Conservation (phyloP, 2,113 vertebrate species). For the Pagrus major region DNA sequence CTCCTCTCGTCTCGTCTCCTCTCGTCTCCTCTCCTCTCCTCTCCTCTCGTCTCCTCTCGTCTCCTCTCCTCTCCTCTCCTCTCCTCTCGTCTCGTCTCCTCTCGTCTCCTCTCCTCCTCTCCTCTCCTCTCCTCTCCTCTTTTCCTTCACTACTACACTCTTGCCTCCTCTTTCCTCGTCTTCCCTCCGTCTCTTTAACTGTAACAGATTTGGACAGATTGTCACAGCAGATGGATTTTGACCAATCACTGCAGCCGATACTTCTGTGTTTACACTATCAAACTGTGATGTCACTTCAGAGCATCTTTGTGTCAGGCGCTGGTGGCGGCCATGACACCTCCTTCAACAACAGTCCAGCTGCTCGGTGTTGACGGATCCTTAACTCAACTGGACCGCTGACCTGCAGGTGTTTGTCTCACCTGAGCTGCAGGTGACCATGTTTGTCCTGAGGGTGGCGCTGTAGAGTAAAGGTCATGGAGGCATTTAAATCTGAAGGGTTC, state of each 20-base stretch:
- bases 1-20: too few species aligned
- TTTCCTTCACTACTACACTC: too few species aligned
- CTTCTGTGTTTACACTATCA: conserved; percentile 4
- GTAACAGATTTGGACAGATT: not conserved
- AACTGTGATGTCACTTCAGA: conserved; percentile 1
- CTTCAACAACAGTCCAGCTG: not conserved
- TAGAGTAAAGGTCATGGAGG: not conserved
- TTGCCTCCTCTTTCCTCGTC: too few species aligned
- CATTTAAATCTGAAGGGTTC: too few species aligned
- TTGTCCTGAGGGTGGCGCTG: not conserved
- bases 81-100: too few species aligned
- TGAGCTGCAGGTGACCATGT: not conserved
- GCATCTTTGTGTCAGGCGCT: not conserved
- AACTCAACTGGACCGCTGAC: not conserved
- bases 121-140: not conserved
- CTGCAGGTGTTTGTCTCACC: not conserved
- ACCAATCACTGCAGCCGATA: not conserved
- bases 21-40: too few species aligned
- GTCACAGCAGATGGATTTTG: not conserved
- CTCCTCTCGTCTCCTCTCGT: too few species aligned
- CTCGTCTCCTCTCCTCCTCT: not conserved
- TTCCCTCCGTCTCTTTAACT: not conserved
- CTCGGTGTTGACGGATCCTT: not conserved
- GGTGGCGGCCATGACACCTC: not conserved
- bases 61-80: too few species aligned